Base-by-base conservation (phyloP, 2,888 invertebrate genomes). In the Argyresthia goedartella region DNA sequence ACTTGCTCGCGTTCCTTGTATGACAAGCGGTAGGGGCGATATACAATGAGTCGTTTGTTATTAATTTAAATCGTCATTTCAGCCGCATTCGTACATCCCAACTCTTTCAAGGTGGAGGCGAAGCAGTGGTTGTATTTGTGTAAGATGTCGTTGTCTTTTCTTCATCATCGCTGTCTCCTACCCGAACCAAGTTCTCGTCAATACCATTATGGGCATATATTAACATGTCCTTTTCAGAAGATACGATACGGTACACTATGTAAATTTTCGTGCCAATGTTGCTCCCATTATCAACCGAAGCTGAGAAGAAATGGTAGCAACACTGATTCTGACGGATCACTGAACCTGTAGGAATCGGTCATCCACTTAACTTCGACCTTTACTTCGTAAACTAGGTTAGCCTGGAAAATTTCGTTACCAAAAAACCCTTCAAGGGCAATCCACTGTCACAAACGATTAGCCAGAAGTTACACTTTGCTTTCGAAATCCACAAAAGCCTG, bases 41-140 rank as follows among this genome's bases (percentile, higher is more conserved):
- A 54, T 10, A 51, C 51, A 15, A 54, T 50, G 6, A 52, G 54
- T 15, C 34, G 34, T 4, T 42, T 10, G 41, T 45, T 43, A 11
- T 43, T 48, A 13, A 54, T 25, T 34, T 52, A 49, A 33, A 54
- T 54, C 25, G 4, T 15, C 54, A 54, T 54, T 25, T 54, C 54
- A 7, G 49, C 15, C 9, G 15, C 52, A 4, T 35, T 49, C 8
- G 59, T 59, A 14, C 42, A 58, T 0, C n/a, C n/a, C n/a, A n/a
- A n/a, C n/a, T n/a, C n/a, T n/a, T n/a, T n/a, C n/a, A n/a, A n/a
- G n/a, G n/a, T n/a, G n/a, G n/a, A n/a, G n/a, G n/a, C n/a, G n/a
- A n/a, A n/a, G n/a, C n/a, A n/a, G n/a, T n/a, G n/a, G n/a, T n/a
- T n/a, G n/a, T n/a, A n/a, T n/a, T n/a, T n/a, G n/a, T n/a, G n/a